phyloP scores from a whole-genome alignment of 2,888 invertebrate genomes.

The Nudaria mundana region DNA sequence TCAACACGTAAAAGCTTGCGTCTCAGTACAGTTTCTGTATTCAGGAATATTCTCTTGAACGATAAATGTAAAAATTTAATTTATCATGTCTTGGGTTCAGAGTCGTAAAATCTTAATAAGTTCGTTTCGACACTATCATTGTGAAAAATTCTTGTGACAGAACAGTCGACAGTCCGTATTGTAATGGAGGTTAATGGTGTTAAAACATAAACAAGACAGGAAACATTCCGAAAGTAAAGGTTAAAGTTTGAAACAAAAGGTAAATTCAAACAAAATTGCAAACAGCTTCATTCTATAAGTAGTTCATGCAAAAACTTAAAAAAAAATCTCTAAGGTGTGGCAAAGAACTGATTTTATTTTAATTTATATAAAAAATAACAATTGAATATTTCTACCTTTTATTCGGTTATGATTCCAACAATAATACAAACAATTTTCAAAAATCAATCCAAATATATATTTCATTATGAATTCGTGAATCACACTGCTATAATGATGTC shows the following conservation, averaged over 20 bases:
- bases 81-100: slow-evolving; percentile 30
- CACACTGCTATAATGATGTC: slow-evolving; percentile 72
- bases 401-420: slow-evolving; percentile 51
- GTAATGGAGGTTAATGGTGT: slow-evolving; percentile 65
- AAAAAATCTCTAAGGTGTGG: slow-evolving; percentile 80
- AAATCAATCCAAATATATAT: slow-evolving; percentile 53
- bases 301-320: slow-evolving; percentile 66
- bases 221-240: slow-evolving; percentile 45
- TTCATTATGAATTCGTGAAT: slow-evolving; percentile 74
- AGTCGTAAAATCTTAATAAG: slow-evolving; percentile 60
- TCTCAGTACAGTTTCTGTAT: slow-evolving; percentile 55
- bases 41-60: slow-evolving; percentile 22
- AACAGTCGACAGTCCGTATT: slow-evolving; percentile 61
- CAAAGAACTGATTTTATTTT: slow-evolving; percentile 77
- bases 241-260: slow-evolving; percentile 48
- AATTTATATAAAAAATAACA: slow-evolving; percentile 47
- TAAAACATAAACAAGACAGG: slow-evolving; percentile 44
- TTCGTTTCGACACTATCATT: slow-evolving; percentile 53
- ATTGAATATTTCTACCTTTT: slow-evolving; percentile 65
- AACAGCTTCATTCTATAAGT: slow-evolving; percentile 56
- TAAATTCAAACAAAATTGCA: slow-evolving; percentile 52
- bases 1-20: slow-evolving; percentile 54
- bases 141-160: slow-evolving; percentile 53
- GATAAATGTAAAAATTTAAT: slow-evolving; percentile 21
- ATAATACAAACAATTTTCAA: slow-evolving; percentile 64